Evolutionary conservation across 2,113 vertebrate genomes (phyloP), one percentile per base, ranked within the genome.

Genomic region (Laticauda laticaudata): DNA sequence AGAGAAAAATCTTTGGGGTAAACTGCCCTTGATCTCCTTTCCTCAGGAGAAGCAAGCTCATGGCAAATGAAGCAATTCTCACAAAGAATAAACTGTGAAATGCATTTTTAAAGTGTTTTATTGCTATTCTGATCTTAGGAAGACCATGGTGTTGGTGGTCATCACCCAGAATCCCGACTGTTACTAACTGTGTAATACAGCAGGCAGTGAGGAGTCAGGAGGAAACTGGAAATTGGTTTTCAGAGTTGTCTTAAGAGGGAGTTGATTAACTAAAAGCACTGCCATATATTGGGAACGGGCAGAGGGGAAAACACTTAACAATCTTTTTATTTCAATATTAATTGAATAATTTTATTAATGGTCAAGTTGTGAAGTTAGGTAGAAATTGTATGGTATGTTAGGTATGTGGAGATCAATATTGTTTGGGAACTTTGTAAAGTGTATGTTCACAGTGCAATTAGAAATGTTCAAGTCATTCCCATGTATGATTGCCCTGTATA

Each of bases 11-110:
- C 89, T 53, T 0, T 0, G 91, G 95, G 91, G 15, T 96, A 95
- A 96, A 96, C 94, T 94, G 90, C 93, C 90, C 90, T 55, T 64
- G 3, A 43, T 86, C 90, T 34, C 39, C 54, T 91, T 92, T 86
- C 48, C 86, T 94, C 86, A 90, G 69, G 0, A 9, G 90, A 86
- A 86, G 89, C 90, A 96, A 91, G 94, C 95, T 96, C 96, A 95
- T 94, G 75, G 95, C 24, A 86, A 93, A 95, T 95, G 94, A 97
- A 96, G 94, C 94, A 97, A 96, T 97, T 97, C 96, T 95, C 96
- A 96, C 97, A 90, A 94, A 94, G 90, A 91, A 90, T 88, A 95
- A 97, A 93, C 95, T 97, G 96, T 96, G 95, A 97, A 97, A 95
- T 92, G 75, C 94, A 94, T 96, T 95, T 94, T 96, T 95, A 85